Evolutionary conservation across 2,888 invertebrate species (phyloP), one percentile per base, ranked within the genome.

Genomic region (Dichetophora obliterata): DNA sequence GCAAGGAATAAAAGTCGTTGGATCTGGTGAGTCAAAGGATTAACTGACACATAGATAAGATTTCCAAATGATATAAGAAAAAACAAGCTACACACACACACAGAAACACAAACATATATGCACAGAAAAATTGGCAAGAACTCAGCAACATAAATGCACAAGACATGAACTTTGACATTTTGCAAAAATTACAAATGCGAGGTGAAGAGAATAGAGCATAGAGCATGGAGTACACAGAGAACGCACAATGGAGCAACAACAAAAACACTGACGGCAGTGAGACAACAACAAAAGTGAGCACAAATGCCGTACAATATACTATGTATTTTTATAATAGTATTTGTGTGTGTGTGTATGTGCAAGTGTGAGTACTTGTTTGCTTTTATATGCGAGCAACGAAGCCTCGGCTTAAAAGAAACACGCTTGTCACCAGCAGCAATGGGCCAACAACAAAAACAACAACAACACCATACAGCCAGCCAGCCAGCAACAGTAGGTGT

Each of bases 111-210:
- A 27, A n/a, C 22, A 19, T 5, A 59, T 5, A 22, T 27, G 57
- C 11, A 59, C 57, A 27, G 11, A 11, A 43, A 11, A 43, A 43
- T 43, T 11, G 43, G 6, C 43, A 43, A 43, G 8, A 43, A 43
- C 43, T 11, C 43, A 11, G 43, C 43, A 43, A 43, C 3, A 59
- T 24, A 3, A 27, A 14, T 57, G 43, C n/a, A 70, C n/a, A 59
- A 59, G 59, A 16, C 37, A 22, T 75, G 75, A 75, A 75, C 75
- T 75, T 75, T 75, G 75, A 75, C 75, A 75, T 75, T 75, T 75
- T 61, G 43, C 31, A 48, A 69, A 75, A 73, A 37, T 37, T 54
- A 54, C 74, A 74, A 54, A 54, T 54, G 3, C 19, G 11, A n/a
- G 22, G 22, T 19, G 14, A 2, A 43, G 43, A 43, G 43, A 4